A percentile compares a stretch with the other conserved stretches of the same genome.
phyloP scores from a whole-genome alignment of 2,888 invertebrate genomes.

The Drosophila mercatorum region DNA sequence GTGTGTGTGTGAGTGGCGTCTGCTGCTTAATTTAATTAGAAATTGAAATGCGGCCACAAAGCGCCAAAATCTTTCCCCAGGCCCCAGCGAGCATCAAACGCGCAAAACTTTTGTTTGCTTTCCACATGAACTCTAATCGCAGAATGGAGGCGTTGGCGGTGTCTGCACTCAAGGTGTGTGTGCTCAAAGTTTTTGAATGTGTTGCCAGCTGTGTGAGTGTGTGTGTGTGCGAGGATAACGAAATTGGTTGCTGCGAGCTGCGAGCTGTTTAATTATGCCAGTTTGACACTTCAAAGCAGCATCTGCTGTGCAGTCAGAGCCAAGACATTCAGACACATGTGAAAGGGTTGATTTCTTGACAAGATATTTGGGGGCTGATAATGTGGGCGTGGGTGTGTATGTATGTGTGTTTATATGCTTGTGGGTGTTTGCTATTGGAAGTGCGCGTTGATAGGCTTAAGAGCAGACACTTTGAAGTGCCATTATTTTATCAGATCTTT shows the following conservation, averaged over 20 bases:
- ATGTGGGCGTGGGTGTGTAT: conserved; percentile 3
- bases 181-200: conserved; percentile 38
- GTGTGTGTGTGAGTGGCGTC: conserved; percentile 36
- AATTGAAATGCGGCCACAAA: conserved; percentile 68
- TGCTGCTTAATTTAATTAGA: conserved; percentile 76
- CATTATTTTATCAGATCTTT: conserved; percentile 16
- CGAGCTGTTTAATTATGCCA: conserved; percentile 79
- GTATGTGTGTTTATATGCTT: background rate
- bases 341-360: conserved; percentile 37
- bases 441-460: conserved; percentile 21
- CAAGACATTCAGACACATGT: conserved; percentile 20
- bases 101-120: conserved; percentile 67
- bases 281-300: conserved; percentile 82
- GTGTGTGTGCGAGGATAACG: background rate
- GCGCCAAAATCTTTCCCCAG: conserved; percentile 52
- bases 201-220: conserved; percentile 11
- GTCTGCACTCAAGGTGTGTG: conserved; percentile 71
- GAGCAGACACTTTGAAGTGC: conserved; percentile 31
- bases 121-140: conserved; percentile 54
- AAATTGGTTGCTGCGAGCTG: conserved; percentile 49
- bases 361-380: conserved; percentile 24
- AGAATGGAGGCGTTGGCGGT: conserved; percentile 39
- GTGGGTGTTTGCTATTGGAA: conserved; percentile 11
- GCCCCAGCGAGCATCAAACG: conserved; percentile 48
- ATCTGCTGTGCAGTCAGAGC: conserved; percentile 26